Evolutionary conservation across 2,888 invertebrate genomes (phyloP).

Genomic region (Agrilus cyanescens): DNA sequence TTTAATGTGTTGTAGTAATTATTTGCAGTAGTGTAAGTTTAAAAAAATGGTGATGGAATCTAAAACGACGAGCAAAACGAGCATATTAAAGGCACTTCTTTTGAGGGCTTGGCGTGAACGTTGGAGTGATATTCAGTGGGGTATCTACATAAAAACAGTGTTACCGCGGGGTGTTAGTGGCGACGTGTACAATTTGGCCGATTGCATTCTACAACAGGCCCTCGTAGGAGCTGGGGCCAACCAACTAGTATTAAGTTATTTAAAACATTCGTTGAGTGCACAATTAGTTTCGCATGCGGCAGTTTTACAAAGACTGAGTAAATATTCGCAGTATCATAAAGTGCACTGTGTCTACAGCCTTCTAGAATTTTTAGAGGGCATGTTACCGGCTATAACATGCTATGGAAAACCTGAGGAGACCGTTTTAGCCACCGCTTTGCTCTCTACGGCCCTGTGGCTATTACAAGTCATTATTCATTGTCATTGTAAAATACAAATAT

Average conservation of each 20-base stretch:
- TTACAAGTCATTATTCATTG: conserved; percentile 56
- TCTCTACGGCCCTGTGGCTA: conserved; percentile 72
- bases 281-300: conserved; percentile 87
- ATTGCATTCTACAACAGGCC: conserved; percentile 88
- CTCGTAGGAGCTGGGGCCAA: conserved; percentile 89
- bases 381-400: conserved; percentile 47
- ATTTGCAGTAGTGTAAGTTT: too few relatives aligned
- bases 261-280: conserved; percentile 83
- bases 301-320: conserved; percentile 75
- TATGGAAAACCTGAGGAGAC: conserved; percentile 82
- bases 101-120: conserved; percentile 88
- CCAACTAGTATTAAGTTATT: conserved; percentile 78
- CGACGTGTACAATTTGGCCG: conserved; percentile 86
- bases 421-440: conserved; percentile 68
- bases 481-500: conserved; percentile 33
- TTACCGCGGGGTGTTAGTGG: conserved; percentile 81
- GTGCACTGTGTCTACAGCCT: conserved; percentile 80
- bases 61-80: conserved; percentile 73
- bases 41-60: conserved; percentile 48
- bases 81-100: conserved; percentile 66
- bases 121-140: conserved; percentile 94
- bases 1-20: neutral
- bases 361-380: conserved; percentile 71
- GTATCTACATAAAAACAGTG: conserved; percentile 88
- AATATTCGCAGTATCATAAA: conserved; percentile 71